phyloP scores from a whole-genome alignment of 1,140 invertebrate genomes.

The Philaenus spumarius region DNA sequence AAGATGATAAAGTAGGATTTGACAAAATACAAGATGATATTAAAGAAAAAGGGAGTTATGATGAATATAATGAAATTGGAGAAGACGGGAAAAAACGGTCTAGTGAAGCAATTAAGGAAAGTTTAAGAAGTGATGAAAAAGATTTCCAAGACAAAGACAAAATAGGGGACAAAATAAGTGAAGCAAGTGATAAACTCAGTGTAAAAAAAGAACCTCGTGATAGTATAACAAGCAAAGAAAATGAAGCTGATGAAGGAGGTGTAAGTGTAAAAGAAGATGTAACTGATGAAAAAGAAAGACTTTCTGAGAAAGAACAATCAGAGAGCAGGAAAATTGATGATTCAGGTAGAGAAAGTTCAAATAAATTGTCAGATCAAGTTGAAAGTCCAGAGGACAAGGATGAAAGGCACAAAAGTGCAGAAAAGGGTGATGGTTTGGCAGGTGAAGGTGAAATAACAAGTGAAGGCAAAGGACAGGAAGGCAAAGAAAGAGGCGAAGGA shows the following conservation, averaged over 20 bases:
- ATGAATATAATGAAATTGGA: too few species aligned
- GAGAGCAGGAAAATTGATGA: too few species aligned
- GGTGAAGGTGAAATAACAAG: not conserved
- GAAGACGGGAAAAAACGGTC: too few species aligned
- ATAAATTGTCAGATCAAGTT: not conserved
- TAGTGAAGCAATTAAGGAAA: not conserved
- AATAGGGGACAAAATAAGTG: not conserved
- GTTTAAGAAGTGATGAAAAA: not conserved
- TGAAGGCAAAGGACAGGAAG: not conserved
- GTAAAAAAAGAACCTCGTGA: not conserved
- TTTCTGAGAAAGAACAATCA: not conserved
- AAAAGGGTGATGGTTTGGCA: not conserved
- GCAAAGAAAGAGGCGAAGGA: not conserved
- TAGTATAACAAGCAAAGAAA: not conserved
- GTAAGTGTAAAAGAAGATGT: not conserved
- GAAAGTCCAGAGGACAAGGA: not conserved
- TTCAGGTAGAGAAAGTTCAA: too few species aligned
- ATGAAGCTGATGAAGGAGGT: not conserved
- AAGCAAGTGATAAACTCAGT: not conserved
- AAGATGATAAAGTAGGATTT: too few species aligned
- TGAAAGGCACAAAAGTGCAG: not conserved
- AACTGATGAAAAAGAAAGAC: not conserved
- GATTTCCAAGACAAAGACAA: not conserved
- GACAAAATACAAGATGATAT: too few species aligned
- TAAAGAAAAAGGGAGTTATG: too few species aligned